Percentiles rank a stretch among this genome's conserved stretches.
Evolutionary conservation across 2,888 invertebrate species (phyloP).

Genomic region (Chrysolina americana): DNA sequence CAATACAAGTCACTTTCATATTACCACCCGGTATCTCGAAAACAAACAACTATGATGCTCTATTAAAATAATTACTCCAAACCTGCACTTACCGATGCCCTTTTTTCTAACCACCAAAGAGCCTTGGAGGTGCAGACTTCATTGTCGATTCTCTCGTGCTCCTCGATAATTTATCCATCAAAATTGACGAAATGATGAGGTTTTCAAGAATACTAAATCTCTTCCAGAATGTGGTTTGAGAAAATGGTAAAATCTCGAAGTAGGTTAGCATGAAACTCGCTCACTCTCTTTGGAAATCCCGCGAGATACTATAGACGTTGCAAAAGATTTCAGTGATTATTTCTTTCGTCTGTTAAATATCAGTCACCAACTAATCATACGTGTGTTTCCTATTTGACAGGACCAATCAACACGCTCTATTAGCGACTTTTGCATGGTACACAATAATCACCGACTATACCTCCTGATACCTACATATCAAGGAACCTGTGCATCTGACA

Average conservation of each 20-base stretch:
- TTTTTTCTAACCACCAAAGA: constrained; percentile 2
- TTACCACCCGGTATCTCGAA: constrained; percentile 25
- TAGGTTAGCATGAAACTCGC: neutral
- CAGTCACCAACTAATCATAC: no score
- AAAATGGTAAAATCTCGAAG: neutral
- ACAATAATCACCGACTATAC: no score
- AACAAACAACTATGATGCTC: constrained; percentile 27
- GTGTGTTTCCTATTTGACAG: no score
- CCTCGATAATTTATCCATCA: neutral
- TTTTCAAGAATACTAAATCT: neutral
- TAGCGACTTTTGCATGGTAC: no score
- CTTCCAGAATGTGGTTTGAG: neutral
- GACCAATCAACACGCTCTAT: no score
- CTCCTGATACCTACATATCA: no score
- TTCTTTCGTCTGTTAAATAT: no score
- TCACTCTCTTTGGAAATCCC: no score
- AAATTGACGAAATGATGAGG: constrained; percentile 15
- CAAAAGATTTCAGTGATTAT: no score
- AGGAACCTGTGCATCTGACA: no score
- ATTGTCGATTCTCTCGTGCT: neutral
- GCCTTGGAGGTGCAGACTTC: constrained; percentile 1
- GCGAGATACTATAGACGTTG: no score
- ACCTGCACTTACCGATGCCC: constrained; percentile 22
- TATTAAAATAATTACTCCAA: constrained; percentile 33
- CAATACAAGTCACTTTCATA: neutral